Conservation (phyloP, 2,113 vertebrate species). For the Dermatemys mawii region DNA sequence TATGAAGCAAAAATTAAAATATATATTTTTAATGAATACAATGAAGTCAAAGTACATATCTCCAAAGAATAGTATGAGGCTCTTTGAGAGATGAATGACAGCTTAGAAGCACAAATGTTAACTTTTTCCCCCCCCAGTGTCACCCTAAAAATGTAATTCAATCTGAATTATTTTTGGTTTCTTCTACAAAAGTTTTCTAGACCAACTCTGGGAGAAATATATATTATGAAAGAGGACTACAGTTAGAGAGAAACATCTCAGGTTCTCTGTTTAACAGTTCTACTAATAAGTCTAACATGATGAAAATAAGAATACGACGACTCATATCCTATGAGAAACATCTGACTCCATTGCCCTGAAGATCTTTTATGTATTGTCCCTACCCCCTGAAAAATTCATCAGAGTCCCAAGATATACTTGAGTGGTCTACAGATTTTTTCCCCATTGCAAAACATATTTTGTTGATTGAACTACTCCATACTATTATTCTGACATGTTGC, state of each 20-base stretch:
- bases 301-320: not conserved
- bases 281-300: not conserved
- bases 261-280: not conserved
- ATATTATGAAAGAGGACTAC: not conserved
- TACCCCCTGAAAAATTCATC: not conserved
- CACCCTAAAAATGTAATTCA: not conserved
- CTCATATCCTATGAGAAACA: not conserved
- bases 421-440: not conserved
- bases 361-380: not conserved
- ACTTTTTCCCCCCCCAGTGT: too few species aligned
- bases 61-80: not conserved
- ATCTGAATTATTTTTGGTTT: not conserved
- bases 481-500: not conserved
- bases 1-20: not conserved
- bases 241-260: not conserved
- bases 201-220: not conserved
- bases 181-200: not conserved
- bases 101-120: not conserved
- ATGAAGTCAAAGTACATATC: not conserved
- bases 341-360: not conserved
- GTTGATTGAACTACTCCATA: not conserved
- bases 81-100: not conserved
- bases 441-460: not conserved
- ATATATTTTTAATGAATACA: not conserved
- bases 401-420: not conserved